Percentiles rank a stretch among this genome's conserved stretches.
phyloP scores from a whole-genome alignment of 2,888 invertebrate genomes.

The Candidula unifasciata region DNA sequence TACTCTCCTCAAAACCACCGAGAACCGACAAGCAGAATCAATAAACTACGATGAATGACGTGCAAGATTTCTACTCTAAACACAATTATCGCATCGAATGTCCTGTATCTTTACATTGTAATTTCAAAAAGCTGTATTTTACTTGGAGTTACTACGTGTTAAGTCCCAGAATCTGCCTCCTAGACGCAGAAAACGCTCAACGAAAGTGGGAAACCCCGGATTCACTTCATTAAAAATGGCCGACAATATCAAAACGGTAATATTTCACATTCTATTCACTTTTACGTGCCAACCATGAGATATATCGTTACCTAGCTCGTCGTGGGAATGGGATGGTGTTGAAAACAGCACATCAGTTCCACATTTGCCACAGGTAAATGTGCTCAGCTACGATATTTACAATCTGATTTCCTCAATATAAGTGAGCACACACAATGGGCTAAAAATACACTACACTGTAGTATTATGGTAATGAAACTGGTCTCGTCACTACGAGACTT shows the following conservation, averaged over 20 bases:
- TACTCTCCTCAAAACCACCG: no score
- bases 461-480: slow-evolving; percentile 55
- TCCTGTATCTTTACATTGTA: neutral
- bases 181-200: slow-evolving; percentile 21
- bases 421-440: slow-evolving; percentile 46
- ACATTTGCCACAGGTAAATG: slow-evolving; percentile 12
- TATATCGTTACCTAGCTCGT: slow-evolving; percentile 31
- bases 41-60: slow-evolving; percentile 1
- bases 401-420: slow-evolving; percentile 45
- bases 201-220: slow-evolving; percentile 29
- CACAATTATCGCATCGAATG: neutral
- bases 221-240: slow-evolving; percentile 44
- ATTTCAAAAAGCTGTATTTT: neutral
- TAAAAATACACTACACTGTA: slow-evolving; percentile 48
- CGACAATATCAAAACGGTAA: slow-evolving; percentile 43
- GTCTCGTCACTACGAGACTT: slow-evolving; percentile 52
- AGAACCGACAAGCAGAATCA: neutral
- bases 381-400: slow-evolving; percentile 46
- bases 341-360: slow-evolving; percentile 44
- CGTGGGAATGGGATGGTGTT: neutral
- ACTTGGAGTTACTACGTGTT: neutral
- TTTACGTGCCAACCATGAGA: neutral
- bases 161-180: neutral
- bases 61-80: neutral
- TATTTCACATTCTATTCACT: slow-evolving; percentile 19